Evolutionary conservation across 1,140 invertebrate genomes (phyloP).

Genomic region (Latrodectus geometricus): DNA sequence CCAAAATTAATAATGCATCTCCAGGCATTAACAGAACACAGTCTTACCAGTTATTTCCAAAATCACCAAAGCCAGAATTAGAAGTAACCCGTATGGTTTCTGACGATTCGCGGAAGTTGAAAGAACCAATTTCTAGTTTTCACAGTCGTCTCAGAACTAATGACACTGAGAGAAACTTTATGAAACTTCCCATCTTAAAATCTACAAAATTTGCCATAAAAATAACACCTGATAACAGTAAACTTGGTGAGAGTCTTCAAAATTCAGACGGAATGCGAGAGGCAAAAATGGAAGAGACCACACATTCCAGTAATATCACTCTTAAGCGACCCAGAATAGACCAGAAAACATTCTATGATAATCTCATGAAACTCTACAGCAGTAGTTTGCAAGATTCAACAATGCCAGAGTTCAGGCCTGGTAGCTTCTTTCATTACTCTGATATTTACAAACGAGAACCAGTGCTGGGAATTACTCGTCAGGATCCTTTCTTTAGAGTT

Average conservation of each 20-base stretch:
- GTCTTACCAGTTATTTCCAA: neutral
- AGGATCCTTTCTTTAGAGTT: neutral
- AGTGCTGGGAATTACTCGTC: neutral
- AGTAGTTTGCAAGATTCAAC: neutral
- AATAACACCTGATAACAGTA: neutral
- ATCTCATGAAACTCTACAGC: slow-evolving; percentile 6
- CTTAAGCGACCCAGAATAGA: slow-evolving; percentile 20
- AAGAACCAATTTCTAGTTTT: neutral
- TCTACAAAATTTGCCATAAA: neutral
- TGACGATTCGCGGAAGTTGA: neutral
- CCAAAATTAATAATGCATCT: no score
- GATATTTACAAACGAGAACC: slow-evolving; percentile 19
- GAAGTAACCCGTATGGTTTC: neutral
- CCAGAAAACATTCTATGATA: slow-evolving; percentile 46
- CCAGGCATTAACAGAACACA: neutral
- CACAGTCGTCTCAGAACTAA: neutral
- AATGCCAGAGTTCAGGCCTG: slow-evolving; percentile 18
- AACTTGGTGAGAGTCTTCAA: neutral
- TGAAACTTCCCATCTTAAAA: no score
- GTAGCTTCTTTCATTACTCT: slow-evolving; percentile 22
- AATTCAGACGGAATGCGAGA: neutral
- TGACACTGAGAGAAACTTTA: neutral
- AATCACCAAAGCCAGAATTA: neutral
- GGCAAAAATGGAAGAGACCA: slow-evolving; percentile 20
- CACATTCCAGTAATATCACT: neutral